Evolutionary conservation across 1,140 invertebrate genomes (phyloP), one percentile per base, ranked within the genome.

Genomic region (Oreohelix idahoensis): DNA sequence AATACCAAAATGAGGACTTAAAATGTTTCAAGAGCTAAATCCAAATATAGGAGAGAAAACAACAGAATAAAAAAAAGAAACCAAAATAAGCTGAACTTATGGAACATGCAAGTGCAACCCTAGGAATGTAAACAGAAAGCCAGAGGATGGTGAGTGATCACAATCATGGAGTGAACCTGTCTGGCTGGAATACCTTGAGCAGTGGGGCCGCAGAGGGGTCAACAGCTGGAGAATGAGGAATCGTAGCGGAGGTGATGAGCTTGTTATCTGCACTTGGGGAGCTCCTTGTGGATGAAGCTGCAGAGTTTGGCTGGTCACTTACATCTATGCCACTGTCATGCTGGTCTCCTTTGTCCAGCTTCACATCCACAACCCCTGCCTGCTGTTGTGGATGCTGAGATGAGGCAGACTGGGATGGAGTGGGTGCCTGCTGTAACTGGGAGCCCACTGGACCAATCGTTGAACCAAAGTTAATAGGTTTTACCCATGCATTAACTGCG

Each of bases 401-500:
- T 26, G 70, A 79, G 45, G n/a, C 35, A 39, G 66, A 51, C 26
- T 74, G 66, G 5, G 63, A 66, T 82, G 83, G 38, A 36, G 20
- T 75, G 51, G 78, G 66, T 15, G 83, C 66, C 71, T 86, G 86
- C 36, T 69, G 82, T 13, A 38, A 53, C 66, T 75, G 77, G 32
- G 32, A 63, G 1, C 79, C 74, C 10, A 79, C 80, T 38, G 83
- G 39, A 17, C 79, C 83, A 66, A 85, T 79, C 20, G 86, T 79
- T 45, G 86, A 75, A 35, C 73, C 84, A 73, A 92, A 90, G 83
- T 94, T 94, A 84, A 96, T 95, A 4, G 96, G 96, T 91, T 97
- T 97, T 86, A 96, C 96, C 96, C 96, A 97, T 20, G 96, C 96
- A 91, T 96, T 97, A 1, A 95, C 94, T 2, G 95, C 88, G 0